phyloP scores from a whole-genome alignment of 2,797 vertebrate species.

The Galaxias olidus region DNA sequence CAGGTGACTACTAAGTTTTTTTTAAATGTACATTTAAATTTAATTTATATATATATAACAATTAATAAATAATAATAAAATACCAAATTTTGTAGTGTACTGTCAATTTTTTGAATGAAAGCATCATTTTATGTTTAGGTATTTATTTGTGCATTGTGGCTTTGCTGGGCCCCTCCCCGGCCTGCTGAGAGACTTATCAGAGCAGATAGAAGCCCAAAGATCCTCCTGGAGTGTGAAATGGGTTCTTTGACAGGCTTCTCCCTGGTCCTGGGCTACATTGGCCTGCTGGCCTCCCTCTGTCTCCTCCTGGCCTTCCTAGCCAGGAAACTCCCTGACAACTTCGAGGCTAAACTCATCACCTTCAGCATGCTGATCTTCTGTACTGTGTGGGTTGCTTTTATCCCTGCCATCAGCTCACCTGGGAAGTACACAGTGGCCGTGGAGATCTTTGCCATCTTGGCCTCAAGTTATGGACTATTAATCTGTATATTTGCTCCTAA shows the following conservation, averaged over 20 bases:
- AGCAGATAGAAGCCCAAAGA: slow-evolving; percentile 42
- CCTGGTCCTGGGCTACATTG: slow-evolving; percentile 78
- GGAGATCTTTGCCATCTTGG: slow-evolving; percentile 80
- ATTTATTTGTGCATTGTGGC: slow-evolving; percentile 67
- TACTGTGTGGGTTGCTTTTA: slow-evolving; percentile 77
- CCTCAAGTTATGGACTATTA: slow-evolving; percentile 79
- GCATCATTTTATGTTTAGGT: slow-evolving; percentile 34
- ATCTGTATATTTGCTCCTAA: slow-evolving; percentile 76
- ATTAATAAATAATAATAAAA: no score
- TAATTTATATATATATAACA: background rate
- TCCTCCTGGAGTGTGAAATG: slow-evolving; percentile 76
- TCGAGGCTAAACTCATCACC: slow-evolving; percentile 79
- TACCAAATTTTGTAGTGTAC: no score
- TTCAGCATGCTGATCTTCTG: slow-evolving; percentile 84
- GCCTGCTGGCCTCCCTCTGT: slow-evolving; percentile 74
- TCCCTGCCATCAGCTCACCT: slow-evolving; percentile 79
- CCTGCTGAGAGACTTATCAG: slow-evolving; percentile 66
- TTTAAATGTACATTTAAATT: background rate
- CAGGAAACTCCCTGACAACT: slow-evolving; percentile 76
- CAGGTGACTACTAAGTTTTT: slow-evolving; percentile 33
- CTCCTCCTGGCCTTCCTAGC: slow-evolving; percentile 78
- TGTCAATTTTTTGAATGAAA: background rate
- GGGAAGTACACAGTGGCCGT: slow-evolving; percentile 78
- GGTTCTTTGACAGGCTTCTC: slow-evolving; percentile 69
- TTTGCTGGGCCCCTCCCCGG: slow-evolving; percentile 66